These are phyloP conservation scores for Thunnus thynnus DNA, from an alignment of 2,113 vertebrate genomes.

Conservation along the genomic window DNA sequence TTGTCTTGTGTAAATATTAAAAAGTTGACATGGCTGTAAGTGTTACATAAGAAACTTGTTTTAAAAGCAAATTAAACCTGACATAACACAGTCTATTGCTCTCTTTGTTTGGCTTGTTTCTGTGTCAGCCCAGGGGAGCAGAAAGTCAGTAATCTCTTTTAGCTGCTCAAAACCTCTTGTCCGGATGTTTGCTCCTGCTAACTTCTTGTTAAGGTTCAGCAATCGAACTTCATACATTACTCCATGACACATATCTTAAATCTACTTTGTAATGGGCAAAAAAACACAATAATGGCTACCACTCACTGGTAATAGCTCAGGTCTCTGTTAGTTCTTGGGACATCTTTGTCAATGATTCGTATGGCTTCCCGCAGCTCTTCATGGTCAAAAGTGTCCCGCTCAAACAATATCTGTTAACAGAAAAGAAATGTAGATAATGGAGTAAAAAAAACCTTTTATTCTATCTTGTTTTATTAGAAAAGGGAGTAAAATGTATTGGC, in stretches of 20 bases:
- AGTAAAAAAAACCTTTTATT: too few species aligned
- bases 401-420: constrained; percentile 79
- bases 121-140: background rate
- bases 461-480: background rate
- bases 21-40: background rate
- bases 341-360: constrained; percentile 87
- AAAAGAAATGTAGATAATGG: background rate
- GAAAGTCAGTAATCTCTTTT: background rate
- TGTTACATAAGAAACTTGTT: too few species aligned
- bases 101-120: background rate
- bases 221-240: background rate
- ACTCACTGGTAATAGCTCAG: constrained; percentile 86
- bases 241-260: background rate
- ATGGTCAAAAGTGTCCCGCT: constrained; percentile 79
- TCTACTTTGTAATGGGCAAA: background rate
- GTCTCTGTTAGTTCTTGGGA: constrained; percentile 85
- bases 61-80: background rate
- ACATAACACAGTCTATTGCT: background rate
- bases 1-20: background rate
- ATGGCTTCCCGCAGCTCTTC: constrained; percentile 84
- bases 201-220: background rate
- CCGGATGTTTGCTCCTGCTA: background rate
- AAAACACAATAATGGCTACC: background rate
- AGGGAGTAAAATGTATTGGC: background rate
- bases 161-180: background rate